Evolutionary conservation across 2,113 vertebrate species (phyloP), one percentile per base, ranked within the genome.

Genomic region (Embiotoca jacksoni): DNA sequence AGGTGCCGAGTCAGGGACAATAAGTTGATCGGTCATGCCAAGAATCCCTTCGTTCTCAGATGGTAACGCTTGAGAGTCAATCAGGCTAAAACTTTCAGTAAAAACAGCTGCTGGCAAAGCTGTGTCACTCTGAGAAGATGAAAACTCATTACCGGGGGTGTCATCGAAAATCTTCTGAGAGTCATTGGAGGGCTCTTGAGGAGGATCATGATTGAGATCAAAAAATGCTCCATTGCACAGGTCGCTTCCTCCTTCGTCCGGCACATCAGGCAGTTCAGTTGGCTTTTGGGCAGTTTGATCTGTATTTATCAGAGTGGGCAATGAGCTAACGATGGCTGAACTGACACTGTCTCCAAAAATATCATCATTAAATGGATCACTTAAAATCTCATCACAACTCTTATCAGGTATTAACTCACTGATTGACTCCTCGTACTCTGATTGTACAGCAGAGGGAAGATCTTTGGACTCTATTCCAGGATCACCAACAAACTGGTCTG

Each of bases 81-180:
- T 55, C 6, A 88, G 36, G 4, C 6, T 60, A 14, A 88, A 63
- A 2, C 35, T 31, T 58, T 87, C 69, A 9, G 58, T 33, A 32
- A 72, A 46, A 54, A 37, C 32, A 52, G 53, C 47, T 47, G 67
- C 33, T 32, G 81, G 47, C 16, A 70, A 64, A 69, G 46, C 15
- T 23, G 47, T 49, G 50, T 46, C 65, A 52, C 32, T 56, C 13
- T 47, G 0, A 64, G 85, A 41, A 62, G 72, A 16, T 53, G 66
- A 33, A 57, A 53, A 49, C 44, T 23, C 11, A 33, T 82, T 49
- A 3, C 2, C n/a, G 0, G 53, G 9, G n/a, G n/a, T 60, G 23
- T 80, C 35, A 23, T 23, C 23, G 23, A 23, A 23, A 23, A 23
- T 23, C 23, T 23, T 23, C 23, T 23, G 23, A 23, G 23, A 23